Evolutionary conservation across 2,797 vertebrate species (phyloP).

Genomic region (Falco naumanni): DNA sequence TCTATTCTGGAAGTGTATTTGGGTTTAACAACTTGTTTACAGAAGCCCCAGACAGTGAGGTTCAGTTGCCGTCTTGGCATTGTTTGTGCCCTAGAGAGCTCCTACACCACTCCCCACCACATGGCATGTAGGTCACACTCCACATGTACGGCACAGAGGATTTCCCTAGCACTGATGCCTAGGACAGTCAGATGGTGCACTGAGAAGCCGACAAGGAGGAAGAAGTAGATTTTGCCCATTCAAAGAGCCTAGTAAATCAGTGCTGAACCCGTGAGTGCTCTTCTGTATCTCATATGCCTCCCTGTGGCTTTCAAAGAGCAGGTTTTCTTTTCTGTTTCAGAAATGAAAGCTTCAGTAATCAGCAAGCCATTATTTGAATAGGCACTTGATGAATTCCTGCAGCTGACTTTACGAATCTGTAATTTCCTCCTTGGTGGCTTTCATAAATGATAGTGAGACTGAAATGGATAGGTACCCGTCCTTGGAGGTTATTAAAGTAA

Average conservation of each 20-base stretch:
- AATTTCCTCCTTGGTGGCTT: constrained; percentile 58
- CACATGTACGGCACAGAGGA: neutral
- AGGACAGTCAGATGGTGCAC: neutral
- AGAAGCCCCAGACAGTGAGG: neutral
- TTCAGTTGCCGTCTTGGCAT: neutral
- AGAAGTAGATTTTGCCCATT: neutral
- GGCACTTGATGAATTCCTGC: constrained; percentile 41
- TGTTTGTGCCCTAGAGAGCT: neutral
- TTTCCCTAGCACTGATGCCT: neutral
- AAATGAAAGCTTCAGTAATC: constrained; percentile 37
- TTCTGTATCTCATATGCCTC: neutral
- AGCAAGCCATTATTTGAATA: constrained; percentile 39
- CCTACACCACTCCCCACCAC: no score
- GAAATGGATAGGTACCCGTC: constrained; percentile 49
- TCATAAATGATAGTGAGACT: constrained; percentile 53
- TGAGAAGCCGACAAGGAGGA: neutral
- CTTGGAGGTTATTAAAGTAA: constrained; percentile 62
- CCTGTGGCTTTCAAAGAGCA: neutral
- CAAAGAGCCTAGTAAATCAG: constrained; percentile 10
- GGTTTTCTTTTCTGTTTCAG: constrained; percentile 25
- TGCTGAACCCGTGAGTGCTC: neutral
- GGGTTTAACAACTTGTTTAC: neutral
- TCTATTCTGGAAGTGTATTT: neutral
- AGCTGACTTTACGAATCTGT: neutral
- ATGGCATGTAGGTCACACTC: neutral